These are phyloP conservation scores for Zophobas atratus DNA, from an alignment of 1,140 invertebrate species.

Conservation along the genomic window DNA sequence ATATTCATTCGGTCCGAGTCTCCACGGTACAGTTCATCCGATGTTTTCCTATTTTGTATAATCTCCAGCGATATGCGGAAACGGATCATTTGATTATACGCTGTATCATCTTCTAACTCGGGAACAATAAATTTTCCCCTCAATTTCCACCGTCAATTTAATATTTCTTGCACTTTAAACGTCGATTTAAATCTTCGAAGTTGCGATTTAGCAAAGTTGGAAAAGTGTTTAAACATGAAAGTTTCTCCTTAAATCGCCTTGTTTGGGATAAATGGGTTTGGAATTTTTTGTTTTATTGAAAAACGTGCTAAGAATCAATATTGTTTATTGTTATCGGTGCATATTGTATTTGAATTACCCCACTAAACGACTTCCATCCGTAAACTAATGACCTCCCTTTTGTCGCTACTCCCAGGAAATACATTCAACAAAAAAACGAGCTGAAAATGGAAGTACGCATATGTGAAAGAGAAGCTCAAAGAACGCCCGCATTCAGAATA, in stretches of 20 bases:
- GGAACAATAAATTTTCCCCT: slow-evolving; percentile 33
- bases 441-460: slow-evolving; percentile 49
- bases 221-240: neutral
- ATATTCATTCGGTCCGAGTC: slow-evolving; percentile 25
- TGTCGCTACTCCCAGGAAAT: slow-evolving; percentile 46
- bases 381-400: slow-evolving; percentile 47
- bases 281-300: slow-evolving; percentile 28
- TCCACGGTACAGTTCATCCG: slow-evolving; percentile 34
- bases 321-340: slow-evolving; percentile 36
- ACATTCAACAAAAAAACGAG: slow-evolving; percentile 47
- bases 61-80: slow-evolving; percentile 26
- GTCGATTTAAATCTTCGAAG: neutral
- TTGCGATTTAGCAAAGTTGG: slow-evolving; percentile 12
- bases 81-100: slow-evolving; percentile 30
- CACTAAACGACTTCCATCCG: slow-evolving; percentile 34
- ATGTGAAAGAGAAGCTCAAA: slow-evolving; percentile 49
- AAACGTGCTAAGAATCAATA: slow-evolving; percentile 34
- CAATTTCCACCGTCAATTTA: slow-evolving; percentile 19
- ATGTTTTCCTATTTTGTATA: slow-evolving; percentile 44
- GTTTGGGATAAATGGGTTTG: slow-evolving; percentile 14
- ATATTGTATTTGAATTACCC: slow-evolving; percentile 39
- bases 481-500: slow-evolving; percentile 46
- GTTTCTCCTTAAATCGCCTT: slow-evolving; percentile 1
- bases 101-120: slow-evolving; percentile 23
- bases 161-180: slow-evolving; percentile 32